Conservation (phyloP, 2,797 vertebrate species). For the Spatula versicolor region DNA sequence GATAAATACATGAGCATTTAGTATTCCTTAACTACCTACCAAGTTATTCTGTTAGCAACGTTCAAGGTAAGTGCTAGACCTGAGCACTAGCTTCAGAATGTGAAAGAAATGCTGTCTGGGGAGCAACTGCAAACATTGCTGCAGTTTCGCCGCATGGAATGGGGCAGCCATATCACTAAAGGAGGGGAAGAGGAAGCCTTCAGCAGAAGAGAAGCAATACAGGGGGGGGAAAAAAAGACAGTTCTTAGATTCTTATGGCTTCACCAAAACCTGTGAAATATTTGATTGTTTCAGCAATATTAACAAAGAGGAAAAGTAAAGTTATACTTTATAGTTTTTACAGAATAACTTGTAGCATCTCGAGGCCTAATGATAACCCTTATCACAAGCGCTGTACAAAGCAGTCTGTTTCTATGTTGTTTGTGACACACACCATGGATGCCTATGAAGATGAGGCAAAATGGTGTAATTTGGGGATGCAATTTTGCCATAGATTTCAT, state of each 20-base stretch:
- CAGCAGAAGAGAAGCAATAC: not conserved
- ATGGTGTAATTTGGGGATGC: slow-evolving; percentile 25
- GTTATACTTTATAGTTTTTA: not conserved
- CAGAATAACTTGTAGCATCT: slow-evolving; percentile 28
- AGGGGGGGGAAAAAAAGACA: not conserved
- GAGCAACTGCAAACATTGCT: rapidly evolving
- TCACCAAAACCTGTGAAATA: not conserved
- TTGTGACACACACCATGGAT: not conserved
- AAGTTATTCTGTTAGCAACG: not conserved
- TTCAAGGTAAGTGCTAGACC: not conserved
- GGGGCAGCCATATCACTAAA: not conserved
- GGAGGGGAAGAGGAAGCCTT: not conserved
- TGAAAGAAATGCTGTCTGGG: not conserved
- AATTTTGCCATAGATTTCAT: slow-evolving; percentile 29
- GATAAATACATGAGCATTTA: not conserved
- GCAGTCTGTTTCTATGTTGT: not conserved
- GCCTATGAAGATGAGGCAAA: not conserved
- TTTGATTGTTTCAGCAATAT: slow-evolving; percentile 35
- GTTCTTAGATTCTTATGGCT: not conserved
- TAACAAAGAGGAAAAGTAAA: not conserved
- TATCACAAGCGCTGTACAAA: not conserved
- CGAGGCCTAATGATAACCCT: not conserved
- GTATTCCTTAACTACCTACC: not conserved
- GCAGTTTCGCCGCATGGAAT: not conserved
- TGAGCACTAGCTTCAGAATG: not conserved